These are phyloP conservation scores for Nomada goodeniana DNA, from an alignment of 2,888 invertebrate genomes.

Conservation along the genomic window DNA sequence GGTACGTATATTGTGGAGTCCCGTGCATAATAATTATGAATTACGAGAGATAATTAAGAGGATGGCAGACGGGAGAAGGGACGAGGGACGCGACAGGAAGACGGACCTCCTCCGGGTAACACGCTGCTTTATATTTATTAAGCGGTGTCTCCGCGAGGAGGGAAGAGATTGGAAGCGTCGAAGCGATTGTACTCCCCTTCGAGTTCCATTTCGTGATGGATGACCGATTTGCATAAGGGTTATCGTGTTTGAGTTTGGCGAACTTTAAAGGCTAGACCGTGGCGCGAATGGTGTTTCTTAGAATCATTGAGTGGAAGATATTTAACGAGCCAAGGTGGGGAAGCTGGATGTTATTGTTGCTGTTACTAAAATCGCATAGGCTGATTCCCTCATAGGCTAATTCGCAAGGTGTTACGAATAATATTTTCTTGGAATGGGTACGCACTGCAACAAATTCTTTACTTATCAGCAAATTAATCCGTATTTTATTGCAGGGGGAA, in stretches of 20 bases:
- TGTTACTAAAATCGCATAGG: too few species aligned
- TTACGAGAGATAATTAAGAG: slow-evolving; percentile 50
- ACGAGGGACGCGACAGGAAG: slow-evolving; percentile 15
- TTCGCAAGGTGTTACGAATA: too few species aligned
- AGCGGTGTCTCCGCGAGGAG: slow-evolving; percentile 23
- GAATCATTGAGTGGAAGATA: not conserved
- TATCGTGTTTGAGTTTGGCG: not conserved
- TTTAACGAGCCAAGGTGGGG: too few species aligned
- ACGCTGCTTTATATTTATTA: slow-evolving; percentile 47
- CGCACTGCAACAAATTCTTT: too few species aligned
- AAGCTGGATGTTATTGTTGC: too few species aligned
- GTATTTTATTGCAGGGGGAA: too few species aligned
- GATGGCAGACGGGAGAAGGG: not conserved
- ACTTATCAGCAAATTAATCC: too few species aligned
- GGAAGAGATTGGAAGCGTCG: slow-evolving; percentile 21
- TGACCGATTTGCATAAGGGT: slow-evolving; percentile 6
- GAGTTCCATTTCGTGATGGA: slow-evolving; percentile 7
- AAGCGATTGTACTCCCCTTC: slow-evolving; percentile 11
- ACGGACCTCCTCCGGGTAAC: slow-evolving; percentile 37
- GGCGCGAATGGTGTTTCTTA: not conserved
- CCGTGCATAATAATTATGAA: slow-evolving; percentile 55
- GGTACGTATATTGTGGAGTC: not conserved
- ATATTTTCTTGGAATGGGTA: too few species aligned
- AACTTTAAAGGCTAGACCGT: too few species aligned
- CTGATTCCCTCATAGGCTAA: too few species aligned